Conservation (phyloP, 2,888 invertebrate genomes). For the Sphinx pinastri region DNA sequence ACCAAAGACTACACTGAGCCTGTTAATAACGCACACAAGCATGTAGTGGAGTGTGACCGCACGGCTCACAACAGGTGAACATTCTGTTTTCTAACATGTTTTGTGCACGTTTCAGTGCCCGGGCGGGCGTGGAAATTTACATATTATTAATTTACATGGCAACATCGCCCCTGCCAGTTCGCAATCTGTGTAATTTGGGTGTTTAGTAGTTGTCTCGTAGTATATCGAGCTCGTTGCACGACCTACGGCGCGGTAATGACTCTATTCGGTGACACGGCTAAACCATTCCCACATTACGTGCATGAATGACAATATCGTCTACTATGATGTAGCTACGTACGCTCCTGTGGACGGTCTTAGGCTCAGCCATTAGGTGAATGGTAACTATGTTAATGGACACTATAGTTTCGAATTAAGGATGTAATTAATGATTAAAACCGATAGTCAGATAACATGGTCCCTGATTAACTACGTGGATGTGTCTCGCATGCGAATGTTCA, state of each 20-base stretch:
- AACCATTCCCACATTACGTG: constrained; percentile 29
- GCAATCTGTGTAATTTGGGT: constrained; percentile 78
- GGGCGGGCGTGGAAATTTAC: constrained; percentile 71
- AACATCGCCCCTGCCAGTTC: constrained; percentile 60
- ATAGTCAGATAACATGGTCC: not conserved
- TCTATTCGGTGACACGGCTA: constrained; percentile 24
- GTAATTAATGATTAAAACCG: not conserved
- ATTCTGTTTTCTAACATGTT: constrained; percentile 22
- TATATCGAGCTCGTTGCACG: constrained; percentile 28
- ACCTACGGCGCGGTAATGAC: constrained; percentile 26
- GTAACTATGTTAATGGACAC: not conserved
- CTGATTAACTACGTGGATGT: too few species aligned
- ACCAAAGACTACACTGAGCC: not conserved
- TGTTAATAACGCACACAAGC: constrained; percentile 11
- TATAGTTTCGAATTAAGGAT: not conserved
- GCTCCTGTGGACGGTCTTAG: not conserved
- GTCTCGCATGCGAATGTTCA: too few species aligned
- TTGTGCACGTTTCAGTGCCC: constrained; percentile 41
- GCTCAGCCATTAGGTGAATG: not conserved
- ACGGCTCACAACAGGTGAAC: not conserved
- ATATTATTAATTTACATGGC: constrained; percentile 81
- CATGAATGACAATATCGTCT: constrained; percentile 37
- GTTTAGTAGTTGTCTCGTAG: constrained; percentile 60
- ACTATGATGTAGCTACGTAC: constrained; percentile 25
- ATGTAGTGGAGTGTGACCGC: not conserved